Evolutionary conservation across 2,113 vertebrate genomes (phyloP), one percentile per base, ranked within the genome.

Genomic region (Myxocyprinus asiaticus): DNA sequence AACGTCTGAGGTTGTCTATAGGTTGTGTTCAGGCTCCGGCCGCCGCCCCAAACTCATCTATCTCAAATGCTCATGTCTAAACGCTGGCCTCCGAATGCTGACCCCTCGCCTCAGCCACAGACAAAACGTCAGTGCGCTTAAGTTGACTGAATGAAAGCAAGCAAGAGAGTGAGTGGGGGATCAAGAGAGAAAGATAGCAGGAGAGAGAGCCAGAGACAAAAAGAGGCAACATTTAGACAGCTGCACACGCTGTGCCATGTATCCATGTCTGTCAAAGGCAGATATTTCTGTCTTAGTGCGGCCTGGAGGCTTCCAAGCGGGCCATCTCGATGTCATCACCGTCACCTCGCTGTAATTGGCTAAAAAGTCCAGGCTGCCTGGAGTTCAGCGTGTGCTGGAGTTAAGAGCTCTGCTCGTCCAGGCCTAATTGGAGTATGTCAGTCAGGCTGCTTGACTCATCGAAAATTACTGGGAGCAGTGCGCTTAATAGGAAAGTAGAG

Each of bases 231-330:
- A 75, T 91, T 88, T 82, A 89, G 90, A 90, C 90, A 92, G 90
- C 88, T 91, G 92, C 88, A 89, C 67, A 76, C 89, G 88, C 90
- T 83, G 48, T 72, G 5, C 69, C 82, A 14, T 82, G 84, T 89
- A 88, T 44, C 77, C 80, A 69, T 91, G 89, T 93, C 68, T 79
- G 90, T 92, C 91, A 92, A 82, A 88, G 87, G 82, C 85, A 90
- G 90, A 92, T 94, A 93, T 94, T 94, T 94, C 90, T 91, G 90
- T 90, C 91, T 94, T 92, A 89, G 88, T 88, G 90, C 85, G 87
- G 90, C 87, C 90, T 86, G 77, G 85, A 88, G 88, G 89, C 90
- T 92, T 88, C 89, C 91, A 89, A 88, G 65, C 70, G 88, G 88
- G 90, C 88, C 84, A 90, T 90, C 90, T 88, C 90, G 79, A 86